Evolutionary conservation across 2,113 vertebrate genomes (phyloP), one percentile per base, ranked within the genome.

Genomic region (Pachyramphus minor): DNA sequence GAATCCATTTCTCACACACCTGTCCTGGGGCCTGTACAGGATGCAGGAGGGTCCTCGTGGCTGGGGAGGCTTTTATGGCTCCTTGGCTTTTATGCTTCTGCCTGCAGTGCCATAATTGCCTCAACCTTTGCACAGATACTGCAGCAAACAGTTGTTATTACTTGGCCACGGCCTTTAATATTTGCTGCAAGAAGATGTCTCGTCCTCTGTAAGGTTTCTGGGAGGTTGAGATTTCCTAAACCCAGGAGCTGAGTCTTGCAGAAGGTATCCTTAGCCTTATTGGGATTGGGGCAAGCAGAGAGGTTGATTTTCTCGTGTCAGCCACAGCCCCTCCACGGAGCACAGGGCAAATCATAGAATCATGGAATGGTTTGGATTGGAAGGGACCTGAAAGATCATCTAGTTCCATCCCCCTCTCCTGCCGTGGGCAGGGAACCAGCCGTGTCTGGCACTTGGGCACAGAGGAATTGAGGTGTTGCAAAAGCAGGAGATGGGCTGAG

Each of bases 381-480:
- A 84, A 90, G 3, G 33, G 35, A 33, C 64, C 42, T 49, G 28
- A 63, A 63, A 42, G 49, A 33, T 14, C 56, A 24, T 8, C 31
- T 73, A 22, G 58, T 1, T 49, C 39, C 47, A 73, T 47, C 30
- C 71, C 27, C 24, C 22, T 3, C 87, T 55, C 72, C 79, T 63
- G 63, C 79, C 49, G 41, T 1, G 79, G 87, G 63, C 79, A 56
- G 56, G 79, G 63, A 25, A 63, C 68, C 89, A 66, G 39, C 33
- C 41, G 90, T 3, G 90, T 97, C 95, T 96, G 89, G 89, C 90
- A 81, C 89, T 89, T 53, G 94, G 66, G 41, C 75, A 41, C 27
- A 3, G 42, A 35, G 60, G 73, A 88, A 72, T 11, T 0, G 71
- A 95, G 88, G 82, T 86, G 80, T 81, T 84, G 60, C 27, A 53